These are phyloP conservation scores for Mythimna vitellina DNA, from an alignment of 2,888 invertebrate genomes.

Conservation along the genomic window DNA sequence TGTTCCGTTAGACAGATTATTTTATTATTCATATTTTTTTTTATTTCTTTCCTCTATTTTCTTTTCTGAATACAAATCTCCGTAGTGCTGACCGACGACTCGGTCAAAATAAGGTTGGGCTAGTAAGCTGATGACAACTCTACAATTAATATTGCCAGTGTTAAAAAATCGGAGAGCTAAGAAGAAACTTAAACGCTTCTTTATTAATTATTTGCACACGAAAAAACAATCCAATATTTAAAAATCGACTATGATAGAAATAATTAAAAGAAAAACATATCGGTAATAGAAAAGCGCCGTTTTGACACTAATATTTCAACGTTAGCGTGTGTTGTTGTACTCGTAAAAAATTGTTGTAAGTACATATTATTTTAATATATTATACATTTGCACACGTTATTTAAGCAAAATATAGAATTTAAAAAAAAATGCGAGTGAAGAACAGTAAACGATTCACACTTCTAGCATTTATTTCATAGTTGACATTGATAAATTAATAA, in stretches of 20 bases:
- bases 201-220: slow-evolving; percentile 11
- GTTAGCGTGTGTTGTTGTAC: neutral
- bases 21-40: slow-evolving; percentile 27
- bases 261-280: slow-evolving; percentile 9
- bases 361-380: neutral
- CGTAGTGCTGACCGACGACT: neutral
- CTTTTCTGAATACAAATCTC: slow-evolving; percentile 16
- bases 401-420: neutral
- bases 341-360: neutral
- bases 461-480: neutral
- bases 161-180: neutral
- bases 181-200: slow-evolving; percentile 7
- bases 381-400: neutral
- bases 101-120: neutral
- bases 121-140: neutral
- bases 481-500: slow-evolving; percentile 11
- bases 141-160: neutral
- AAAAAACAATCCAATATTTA: slow-evolving; percentile 21
- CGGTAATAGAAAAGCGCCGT: neutral
- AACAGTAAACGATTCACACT: neutral
- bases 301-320: neutral
- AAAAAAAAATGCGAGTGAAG: neutral
- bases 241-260: neutral
- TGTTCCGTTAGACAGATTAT: slow-evolving; percentile 36
- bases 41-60: slow-evolving; percentile 15